Percentiles rank a stretch among this genome's conserved stretches.
Conservation (phyloP, 2,888 invertebrate species). For the Caenorhabditis sulstoni region DNA sequence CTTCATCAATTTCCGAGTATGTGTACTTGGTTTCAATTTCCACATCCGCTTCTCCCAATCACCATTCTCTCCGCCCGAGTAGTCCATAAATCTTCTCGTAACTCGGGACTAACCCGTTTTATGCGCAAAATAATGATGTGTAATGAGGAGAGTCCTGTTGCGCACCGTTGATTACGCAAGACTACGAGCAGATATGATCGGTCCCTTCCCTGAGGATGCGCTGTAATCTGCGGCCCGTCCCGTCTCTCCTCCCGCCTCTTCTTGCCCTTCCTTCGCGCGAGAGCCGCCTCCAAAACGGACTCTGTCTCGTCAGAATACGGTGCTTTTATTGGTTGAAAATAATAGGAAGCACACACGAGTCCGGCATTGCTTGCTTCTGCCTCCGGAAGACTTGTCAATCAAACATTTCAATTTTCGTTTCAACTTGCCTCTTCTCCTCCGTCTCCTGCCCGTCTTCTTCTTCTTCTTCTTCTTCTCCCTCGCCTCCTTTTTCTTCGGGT, state of each 20-base stretch:
- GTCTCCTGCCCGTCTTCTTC: conserved; percentile 14
- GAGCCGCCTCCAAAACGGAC: background rate
- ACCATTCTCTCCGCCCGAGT: background rate
- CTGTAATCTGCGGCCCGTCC: conserved; percentile 26
- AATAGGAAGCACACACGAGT: conserved; percentile 46
- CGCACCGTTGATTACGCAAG: conserved; percentile 43
- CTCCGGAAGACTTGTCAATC: conserved; percentile 62
- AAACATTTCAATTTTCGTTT: conserved; percentile 65
- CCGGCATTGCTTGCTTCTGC: conserved; percentile 8
- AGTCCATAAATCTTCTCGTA: conserved; percentile 18
- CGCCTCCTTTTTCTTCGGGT: conserved; percentile 11
- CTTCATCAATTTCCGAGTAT: no score
- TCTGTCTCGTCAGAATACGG: conserved; percentile 30
- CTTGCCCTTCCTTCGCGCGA: background rate
- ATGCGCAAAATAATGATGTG: conserved; percentile 25
- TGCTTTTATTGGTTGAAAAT: conserved; percentile 53
- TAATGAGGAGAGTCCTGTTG: conserved; percentile 24
- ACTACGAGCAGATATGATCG: conserved; percentile 41
- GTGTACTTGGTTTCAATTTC: background rate
- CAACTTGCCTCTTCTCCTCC: conserved; percentile 41
- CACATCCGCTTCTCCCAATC: background rate
- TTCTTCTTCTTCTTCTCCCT: conserved; percentile 15
- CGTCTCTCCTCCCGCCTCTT: background rate
- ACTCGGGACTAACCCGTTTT: background rate
- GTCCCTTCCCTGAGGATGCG: conserved; percentile 3